A percentile compares a stretch with the other conserved stretches of the same genome.
These are phyloP conservation scores for Eupithecia vulgata DNA, from an alignment of 2,888 invertebrate species.

Conservation along the genomic window DNA sequence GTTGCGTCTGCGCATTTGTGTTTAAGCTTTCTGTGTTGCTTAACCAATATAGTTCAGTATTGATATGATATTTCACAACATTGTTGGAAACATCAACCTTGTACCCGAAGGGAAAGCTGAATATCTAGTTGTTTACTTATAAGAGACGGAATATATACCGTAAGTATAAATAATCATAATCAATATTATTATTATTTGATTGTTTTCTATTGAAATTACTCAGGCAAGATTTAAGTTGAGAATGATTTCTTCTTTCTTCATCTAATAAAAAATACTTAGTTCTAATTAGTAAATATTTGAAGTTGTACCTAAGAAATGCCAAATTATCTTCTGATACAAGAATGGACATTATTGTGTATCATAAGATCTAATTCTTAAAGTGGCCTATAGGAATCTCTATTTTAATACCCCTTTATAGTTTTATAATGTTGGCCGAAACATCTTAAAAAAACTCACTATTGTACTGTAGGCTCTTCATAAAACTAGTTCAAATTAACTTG, in stretches of 20 bases:
- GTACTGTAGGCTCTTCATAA: slow-evolving; percentile 2
- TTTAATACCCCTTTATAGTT: slow-evolving; percentile 23
- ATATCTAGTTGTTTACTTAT: slow-evolving; percentile 1
- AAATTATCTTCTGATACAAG: slow-evolving; percentile 27
- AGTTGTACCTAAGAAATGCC: slow-evolving; percentile 28
- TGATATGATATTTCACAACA: not conserved
- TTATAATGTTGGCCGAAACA: not conserved
- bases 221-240: not conserved
- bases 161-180: not conserved
- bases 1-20: not conserved
- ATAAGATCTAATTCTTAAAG: not conserved
- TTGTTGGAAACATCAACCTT: not conserved
- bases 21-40: not conserved
- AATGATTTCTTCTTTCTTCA: not conserved
- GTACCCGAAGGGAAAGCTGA: slow-evolving; percentile 8
- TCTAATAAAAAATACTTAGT: not conserved
- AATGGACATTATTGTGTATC: not conserved
- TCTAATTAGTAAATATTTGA: slow-evolving; percentile 12
- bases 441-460: not conserved
- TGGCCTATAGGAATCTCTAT: slow-evolving; percentile 25
- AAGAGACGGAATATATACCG: not conserved
- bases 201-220: not conserved
- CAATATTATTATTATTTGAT: not conserved
- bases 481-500: not conserved
- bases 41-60: not conserved